Evolutionary conservation across 2,113 vertebrate genomes (phyloP).

Genomic region (Oreochromis tanganicae): DNA sequence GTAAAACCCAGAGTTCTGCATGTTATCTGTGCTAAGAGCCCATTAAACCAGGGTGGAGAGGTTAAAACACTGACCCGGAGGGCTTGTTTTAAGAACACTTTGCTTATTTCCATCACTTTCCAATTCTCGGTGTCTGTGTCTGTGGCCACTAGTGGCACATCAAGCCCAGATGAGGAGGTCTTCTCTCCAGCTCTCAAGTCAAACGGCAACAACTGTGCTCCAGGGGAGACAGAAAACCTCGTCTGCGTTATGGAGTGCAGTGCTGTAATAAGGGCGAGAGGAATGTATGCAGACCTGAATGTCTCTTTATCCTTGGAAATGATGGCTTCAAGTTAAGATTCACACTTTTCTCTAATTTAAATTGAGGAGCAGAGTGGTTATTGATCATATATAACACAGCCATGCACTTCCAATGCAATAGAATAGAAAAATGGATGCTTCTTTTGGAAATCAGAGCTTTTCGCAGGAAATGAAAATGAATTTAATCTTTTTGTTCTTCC

Average conservation of each 20-base stretch:
- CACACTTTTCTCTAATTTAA: not conserved
- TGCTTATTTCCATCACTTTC: conserved; percentile 5
- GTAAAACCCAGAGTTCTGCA: not conserved
- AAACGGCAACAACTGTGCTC: conserved; percentile 40
- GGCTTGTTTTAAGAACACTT: conserved; percentile 2
- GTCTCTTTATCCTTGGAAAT: not conserved
- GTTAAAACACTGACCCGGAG: not conserved
- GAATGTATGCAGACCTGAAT: not conserved
- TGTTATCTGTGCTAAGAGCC: conserved; percentile 26
- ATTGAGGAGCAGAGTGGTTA: not conserved
- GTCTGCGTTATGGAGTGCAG: conserved; percentile 2
- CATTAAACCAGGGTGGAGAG: conserved; percentile 5
- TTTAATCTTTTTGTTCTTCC: not conserved
- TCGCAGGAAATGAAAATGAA: not conserved
- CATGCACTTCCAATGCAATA: not conserved
- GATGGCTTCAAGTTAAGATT: not conserved
- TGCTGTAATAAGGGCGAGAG: not conserved
- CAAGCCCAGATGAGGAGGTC: conserved; percentile 9
- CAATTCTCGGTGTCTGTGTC: not conserved
- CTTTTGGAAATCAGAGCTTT: not conserved
- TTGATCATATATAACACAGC: not conserved
- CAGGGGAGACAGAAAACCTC: conserved; percentile 25
- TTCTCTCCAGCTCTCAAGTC: conserved; percentile 40
- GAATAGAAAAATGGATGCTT: not conserved
- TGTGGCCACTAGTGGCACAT: not conserved